Conservation (phyloP, 2,797 vertebrate genomes). For the Brachyalestes nurse region DNA sequence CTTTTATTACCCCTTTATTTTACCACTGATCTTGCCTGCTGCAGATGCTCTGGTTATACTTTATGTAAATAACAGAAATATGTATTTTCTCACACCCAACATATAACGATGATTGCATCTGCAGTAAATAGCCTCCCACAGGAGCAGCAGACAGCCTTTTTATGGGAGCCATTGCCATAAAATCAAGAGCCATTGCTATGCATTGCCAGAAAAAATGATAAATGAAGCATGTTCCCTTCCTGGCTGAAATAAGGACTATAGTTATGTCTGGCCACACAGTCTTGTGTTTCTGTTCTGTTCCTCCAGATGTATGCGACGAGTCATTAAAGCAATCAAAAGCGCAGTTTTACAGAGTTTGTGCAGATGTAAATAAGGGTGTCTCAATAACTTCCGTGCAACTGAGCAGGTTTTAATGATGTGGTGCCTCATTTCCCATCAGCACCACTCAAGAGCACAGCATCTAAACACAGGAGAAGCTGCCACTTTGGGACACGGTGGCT, state of each 20-base stretch:
- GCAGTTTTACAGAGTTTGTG: slow-evolving; percentile 55
- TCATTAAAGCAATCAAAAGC: slow-evolving; percentile 65
- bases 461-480: slow-evolving; percentile 43
- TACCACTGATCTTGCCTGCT: slow-evolving; percentile 28
- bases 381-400: slow-evolving; percentile 66
- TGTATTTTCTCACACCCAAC: slow-evolving; percentile 47
- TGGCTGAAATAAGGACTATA: slow-evolving; percentile 50
- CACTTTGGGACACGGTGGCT: slow-evolving; percentile 39
- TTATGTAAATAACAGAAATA: slow-evolving; percentile 75
- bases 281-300: slow-evolving; percentile 22
- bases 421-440: slow-evolving; percentile 36
- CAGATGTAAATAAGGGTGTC: slow-evolving; percentile 70
- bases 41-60: slow-evolving; percentile 48
- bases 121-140: slow-evolving; percentile 52
- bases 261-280: slow-evolving; percentile 36
- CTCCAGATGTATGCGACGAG: slow-evolving; percentile 41
- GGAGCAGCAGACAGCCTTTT: slow-evolving; percentile 58
- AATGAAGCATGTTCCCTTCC: slow-evolving; percentile 67
- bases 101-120: slow-evolving; percentile 58
- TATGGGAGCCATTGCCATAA: slow-evolving; percentile 58
- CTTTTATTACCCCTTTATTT: slow-evolving; percentile 54
- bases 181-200: slow-evolving; percentile 66
- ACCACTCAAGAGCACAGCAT: slow-evolving; percentile 33
- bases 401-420: slow-evolving; percentile 60
- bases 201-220: slow-evolving; percentile 59